Percentiles rank a stretch among this genome's conserved stretches.
phyloP scores from a whole-genome alignment of 2,113 vertebrate genomes.

The Myotis lucifugus region DNA sequence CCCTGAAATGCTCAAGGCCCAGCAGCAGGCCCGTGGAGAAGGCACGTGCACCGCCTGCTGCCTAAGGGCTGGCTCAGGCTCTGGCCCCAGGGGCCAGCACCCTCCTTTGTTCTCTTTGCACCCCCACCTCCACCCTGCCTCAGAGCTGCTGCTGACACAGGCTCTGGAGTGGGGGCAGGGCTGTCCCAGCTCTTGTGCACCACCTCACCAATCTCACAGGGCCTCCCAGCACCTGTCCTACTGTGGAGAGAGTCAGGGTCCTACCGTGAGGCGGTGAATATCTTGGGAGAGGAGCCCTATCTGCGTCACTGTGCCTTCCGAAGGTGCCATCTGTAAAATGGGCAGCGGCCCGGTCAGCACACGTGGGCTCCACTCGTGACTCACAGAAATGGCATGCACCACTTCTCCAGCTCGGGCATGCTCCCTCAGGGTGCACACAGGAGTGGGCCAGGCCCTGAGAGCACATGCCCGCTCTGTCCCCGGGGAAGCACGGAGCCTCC shows the following conservation, averaged over 20 bases:
- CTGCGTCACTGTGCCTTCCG: constrained; percentile 91
- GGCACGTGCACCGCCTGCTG: not conserved
- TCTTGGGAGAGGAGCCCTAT: constrained; percentile 95
- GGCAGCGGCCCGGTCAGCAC: constrained; percentile 81
- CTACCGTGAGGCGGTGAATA: constrained; percentile 95
- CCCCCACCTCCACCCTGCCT: too few species aligned
- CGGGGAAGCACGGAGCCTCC: not conserved
- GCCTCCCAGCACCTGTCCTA: not conserved
- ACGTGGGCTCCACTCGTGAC: not conserved
- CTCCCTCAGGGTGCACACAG: not conserved
- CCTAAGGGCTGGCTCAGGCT: not conserved
- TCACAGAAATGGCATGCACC: constrained; percentile 20
- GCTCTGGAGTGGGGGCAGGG: not conserved
- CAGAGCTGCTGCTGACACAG: not conserved
- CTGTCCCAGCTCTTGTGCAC: not conserved
- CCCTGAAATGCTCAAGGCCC: not conserved
- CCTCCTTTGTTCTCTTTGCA: not conserved
- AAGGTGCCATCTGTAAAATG: constrained; percentile 93
- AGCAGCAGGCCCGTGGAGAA: not conserved
- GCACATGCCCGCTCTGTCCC: not conserved
- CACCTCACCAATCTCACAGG: not conserved
- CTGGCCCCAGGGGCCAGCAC: not conserved
- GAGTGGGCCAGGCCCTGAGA: not conserved
- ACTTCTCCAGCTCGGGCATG: not conserved
- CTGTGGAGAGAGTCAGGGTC: constrained; percentile 66